Evolutionary conservation across 2,888 invertebrate species (phyloP), one percentile per base, ranked within the genome.

Genomic region (Drosophila tripunctata): DNA sequence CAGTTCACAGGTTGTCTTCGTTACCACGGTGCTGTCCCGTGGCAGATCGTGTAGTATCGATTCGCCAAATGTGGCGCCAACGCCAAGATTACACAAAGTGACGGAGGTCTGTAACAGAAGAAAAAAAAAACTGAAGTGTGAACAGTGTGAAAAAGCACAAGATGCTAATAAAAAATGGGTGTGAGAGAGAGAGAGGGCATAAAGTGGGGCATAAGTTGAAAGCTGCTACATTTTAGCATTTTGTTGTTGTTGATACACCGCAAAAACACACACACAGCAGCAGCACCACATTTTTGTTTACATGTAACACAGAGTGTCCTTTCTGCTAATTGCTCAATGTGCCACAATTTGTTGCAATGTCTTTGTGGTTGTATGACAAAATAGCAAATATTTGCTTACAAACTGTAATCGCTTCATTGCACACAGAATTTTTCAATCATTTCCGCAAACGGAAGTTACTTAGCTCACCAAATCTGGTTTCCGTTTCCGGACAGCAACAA

Each of bases 51-150:
- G 94, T 75, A 95, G 92, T 81, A 95, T 94, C 54, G 94, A 94
- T 92, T 96, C 96, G 0, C 96, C 96, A 88, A 96, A 96, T 57
- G 95, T 95, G 62, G 95, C 94, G 19, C 96, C 96, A 66, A 94
- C 94, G 40, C 94, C 94, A 67, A 95, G 91, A 67, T 94, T 94
- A 89, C 95, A 94, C 78, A 95, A 89, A 24, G 94, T 94, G 54
- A 94, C 93, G 22, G 94, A 93, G 86, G 93, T 93, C 95, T 95
- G 43, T 43, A 60, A 65, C n/a, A n/a, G 21, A 38, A 21, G 12
- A 40, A 17, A 17, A 38, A 33, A n/a, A 52, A 27, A 44, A n/a
- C 30, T 15, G n/a, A n/a, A n/a, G n/a, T n/a, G 12, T 1, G 40
- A 36, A 40, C 15, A 31, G 17, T 30, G 10, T 31, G 24, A 30